Percentiles rank a stretch among this genome's conserved stretches.
Evolutionary conservation across 2,888 invertebrate genomes (phyloP).

Genomic region (Bedellia somnulentella): DNA sequence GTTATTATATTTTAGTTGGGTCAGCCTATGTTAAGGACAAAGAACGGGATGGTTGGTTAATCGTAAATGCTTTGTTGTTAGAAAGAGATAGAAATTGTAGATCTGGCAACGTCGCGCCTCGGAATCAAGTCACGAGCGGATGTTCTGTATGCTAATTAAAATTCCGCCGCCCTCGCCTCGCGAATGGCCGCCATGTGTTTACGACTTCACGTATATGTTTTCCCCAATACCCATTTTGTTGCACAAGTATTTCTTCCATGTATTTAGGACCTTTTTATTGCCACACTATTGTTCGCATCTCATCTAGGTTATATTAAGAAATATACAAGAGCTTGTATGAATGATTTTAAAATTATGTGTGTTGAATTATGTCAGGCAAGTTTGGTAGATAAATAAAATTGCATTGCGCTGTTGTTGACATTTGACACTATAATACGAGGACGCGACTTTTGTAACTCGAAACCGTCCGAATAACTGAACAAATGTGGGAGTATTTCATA

Average conservation of each 20-base stretch:
- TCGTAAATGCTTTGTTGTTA: constrained; percentile 12
- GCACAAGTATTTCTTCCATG: too few relatives aligned
- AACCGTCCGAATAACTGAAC: constrained; percentile 43
- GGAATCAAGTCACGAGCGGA: constrained; percentile 53
- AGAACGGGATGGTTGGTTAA: constrained; percentile 2
- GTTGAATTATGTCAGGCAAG: too few relatives aligned
- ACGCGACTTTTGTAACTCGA: constrained; percentile 41
- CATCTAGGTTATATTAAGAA: too few relatives aligned
- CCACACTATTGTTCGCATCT: too few relatives aligned
- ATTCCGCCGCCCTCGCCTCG: constrained; percentile 62
- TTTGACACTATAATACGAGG: too few relatives aligned
- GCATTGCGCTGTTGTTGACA: too few relatives aligned
- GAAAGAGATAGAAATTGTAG: constrained; percentile 32
- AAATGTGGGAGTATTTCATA: constrained; percentile 22
- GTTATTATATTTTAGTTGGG: constrained; percentile 1
- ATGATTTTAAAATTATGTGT: too few relatives aligned
- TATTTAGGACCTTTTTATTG: too few relatives aligned
- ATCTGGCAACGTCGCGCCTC: constrained; percentile 53
- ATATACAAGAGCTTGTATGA: too few relatives aligned
- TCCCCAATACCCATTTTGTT: constrained; percentile 48
- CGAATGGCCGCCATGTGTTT: constrained; percentile 61
- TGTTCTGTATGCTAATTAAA: constrained; percentile 63
- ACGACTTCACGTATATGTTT: constrained; percentile 35
- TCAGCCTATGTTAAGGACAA: constrained; percentile 1
- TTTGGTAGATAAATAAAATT: too few relatives aligned